Evolutionary conservation across 2,113 vertebrate genomes (phyloP).

Genomic region (Trogon surrucura): DNA sequence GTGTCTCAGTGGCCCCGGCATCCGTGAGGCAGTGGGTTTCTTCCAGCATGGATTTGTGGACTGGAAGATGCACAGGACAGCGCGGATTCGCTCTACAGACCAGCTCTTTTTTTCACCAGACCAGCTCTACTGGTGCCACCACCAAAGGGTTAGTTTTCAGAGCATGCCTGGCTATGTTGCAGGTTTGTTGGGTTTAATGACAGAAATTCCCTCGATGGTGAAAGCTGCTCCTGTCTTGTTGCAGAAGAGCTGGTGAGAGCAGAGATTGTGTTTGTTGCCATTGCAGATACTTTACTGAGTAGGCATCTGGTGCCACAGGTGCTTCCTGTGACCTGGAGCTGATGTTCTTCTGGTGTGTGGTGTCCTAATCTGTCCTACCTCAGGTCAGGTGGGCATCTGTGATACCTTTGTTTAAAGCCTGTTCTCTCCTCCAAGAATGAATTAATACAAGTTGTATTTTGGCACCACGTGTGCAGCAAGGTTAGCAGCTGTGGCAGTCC

Average conservation of each 20-base stretch:
- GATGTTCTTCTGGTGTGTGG: not conserved
- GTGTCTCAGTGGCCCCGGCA: not conserved
- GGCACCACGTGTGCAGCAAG: not conserved
- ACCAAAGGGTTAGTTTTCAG: not conserved
- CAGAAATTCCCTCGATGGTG: not conserved
- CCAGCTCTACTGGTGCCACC: not conserved
- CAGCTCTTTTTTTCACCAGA: not conserved
- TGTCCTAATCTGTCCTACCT: conserved; percentile 15
- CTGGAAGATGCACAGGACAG: not conserved
- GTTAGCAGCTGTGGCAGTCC: not conserved
- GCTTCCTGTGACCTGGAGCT: conserved; percentile 45
- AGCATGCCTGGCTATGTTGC: not conserved
- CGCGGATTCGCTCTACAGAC: not conserved
- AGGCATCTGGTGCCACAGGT: conserved; percentile 34
- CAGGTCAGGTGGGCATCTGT: not conserved
- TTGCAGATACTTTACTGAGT: not conserved
- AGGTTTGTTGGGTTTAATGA: not conserved
- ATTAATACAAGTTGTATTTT: not conserved
- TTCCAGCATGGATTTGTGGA: not conserved
- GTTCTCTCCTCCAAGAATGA: not conserved
- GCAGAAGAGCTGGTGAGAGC: not conserved
- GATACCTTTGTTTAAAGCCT: not conserved
- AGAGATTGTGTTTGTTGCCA: not conserved
- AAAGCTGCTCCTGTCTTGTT: not conserved
- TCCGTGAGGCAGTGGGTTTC: not conserved